phyloP scores from a whole-genome alignment of 2,797 vertebrate species.

The Squalus acanthias region DNA sequence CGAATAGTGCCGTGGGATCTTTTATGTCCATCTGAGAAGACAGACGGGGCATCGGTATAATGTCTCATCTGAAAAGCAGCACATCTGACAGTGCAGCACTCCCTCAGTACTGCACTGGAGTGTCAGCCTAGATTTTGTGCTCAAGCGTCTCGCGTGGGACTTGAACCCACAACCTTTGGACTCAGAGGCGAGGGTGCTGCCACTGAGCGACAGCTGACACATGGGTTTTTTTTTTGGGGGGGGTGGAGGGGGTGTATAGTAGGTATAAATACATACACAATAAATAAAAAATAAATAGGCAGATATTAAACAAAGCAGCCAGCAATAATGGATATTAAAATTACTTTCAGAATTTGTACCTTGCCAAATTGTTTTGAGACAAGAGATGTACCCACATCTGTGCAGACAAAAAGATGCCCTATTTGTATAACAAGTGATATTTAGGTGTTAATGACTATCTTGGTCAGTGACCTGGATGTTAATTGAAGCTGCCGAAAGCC shows the following conservation, averaged over 20 bases:
- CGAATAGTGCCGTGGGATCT: too few relatives aligned
- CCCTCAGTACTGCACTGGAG: not conserved
- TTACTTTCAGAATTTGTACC: conserved; percentile 26
- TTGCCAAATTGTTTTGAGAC: not conserved
- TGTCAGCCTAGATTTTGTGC: not conserved
- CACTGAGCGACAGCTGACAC: not conserved
- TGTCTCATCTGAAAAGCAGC: not conserved
- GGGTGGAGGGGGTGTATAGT: not conserved
- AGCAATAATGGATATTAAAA: not conserved
- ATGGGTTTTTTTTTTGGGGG: too few relatives aligned
- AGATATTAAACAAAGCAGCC: not conserved
- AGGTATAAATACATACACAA: not conserved
- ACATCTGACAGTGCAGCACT: not conserved
- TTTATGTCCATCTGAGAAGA: not conserved
- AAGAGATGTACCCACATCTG: not conserved
- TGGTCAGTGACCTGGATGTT: conserved; percentile 12
- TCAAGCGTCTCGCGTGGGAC: not conserved
- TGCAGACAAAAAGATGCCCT: not conserved
- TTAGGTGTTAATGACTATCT: conserved; percentile 17
- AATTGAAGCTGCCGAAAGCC: conserved; percentile 7
- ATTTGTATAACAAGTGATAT: not conserved
- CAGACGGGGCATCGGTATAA: not conserved
- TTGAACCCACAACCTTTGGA: not conserved
- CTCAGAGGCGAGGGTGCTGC: too few relatives aligned
- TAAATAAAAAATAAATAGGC: not conserved